These are phyloP conservation scores for Bombus vancouverensis DNA, from an alignment of 1,140 invertebrate species.

Conservation along the genomic window DNA sequence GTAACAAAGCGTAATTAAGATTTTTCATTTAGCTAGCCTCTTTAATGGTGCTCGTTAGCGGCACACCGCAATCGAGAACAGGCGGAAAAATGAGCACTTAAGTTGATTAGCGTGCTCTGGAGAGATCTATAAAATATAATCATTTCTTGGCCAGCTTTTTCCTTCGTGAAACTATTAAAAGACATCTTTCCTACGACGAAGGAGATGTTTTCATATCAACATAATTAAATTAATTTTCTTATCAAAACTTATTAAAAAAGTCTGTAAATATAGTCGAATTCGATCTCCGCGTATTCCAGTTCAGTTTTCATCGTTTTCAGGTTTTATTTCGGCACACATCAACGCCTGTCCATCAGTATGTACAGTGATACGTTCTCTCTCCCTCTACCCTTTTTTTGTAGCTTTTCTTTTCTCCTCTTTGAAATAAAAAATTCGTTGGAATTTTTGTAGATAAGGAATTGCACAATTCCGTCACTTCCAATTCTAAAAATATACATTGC, in stretches of 20 bases:
- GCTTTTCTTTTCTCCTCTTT: no score
- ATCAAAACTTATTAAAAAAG: not conserved
- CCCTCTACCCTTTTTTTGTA: no score
- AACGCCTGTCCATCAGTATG: no score
- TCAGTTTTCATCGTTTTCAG: no score
- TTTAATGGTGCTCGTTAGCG: constrained; percentile 30
- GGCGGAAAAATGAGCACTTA: not conserved
- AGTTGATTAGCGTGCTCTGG: constrained; percentile 19
- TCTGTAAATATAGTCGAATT: not conserved
- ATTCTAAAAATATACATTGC: not conserved
- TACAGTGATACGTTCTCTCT: no score
- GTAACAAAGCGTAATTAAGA: constrained; percentile 4
- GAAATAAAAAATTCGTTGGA: no score
- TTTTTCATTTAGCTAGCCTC: constrained; percentile 24
- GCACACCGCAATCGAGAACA: constrained; percentile 6
- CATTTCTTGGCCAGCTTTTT: not conserved
- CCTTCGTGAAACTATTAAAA: not conserved
- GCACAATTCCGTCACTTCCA: no score
- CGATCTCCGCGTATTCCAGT: no score
- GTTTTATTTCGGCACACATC: no score
- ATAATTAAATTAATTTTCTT: not conserved
- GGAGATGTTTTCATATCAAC: not conserved
- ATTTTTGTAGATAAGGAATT: no score
- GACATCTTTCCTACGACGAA: not conserved
- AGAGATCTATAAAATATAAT: constrained; percentile 16